phyloP scores from a whole-genome alignment of 2,113 vertebrate species.

The Nesogale talazaci region DNA sequence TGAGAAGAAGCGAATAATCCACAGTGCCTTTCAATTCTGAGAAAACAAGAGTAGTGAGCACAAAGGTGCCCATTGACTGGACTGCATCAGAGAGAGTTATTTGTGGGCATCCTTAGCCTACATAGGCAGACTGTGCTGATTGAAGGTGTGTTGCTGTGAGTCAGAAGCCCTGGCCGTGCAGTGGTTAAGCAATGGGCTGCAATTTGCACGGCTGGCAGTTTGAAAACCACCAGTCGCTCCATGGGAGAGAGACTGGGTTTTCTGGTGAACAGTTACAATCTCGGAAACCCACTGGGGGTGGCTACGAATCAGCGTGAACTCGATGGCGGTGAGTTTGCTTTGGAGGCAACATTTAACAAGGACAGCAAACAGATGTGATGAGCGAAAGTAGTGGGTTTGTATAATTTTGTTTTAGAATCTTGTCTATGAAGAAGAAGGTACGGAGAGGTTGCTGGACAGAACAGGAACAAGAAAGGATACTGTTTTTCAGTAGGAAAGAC shows the following conservation, averaged over 20 bases:
- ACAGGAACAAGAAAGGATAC: neutral
- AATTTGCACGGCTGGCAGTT: no score
- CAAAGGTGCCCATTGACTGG: neutral
- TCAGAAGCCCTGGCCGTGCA: no score
- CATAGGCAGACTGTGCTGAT: neutral
- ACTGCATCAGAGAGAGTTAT: no score
- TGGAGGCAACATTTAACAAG: no score
- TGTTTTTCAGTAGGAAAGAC: neutral
- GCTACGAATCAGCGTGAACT: no score
- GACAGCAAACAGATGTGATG: no score
- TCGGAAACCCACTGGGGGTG: no score
- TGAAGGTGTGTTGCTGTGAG: neutral
- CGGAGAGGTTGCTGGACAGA: neutral
- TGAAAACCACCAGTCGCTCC: no score
- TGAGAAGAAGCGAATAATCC: neutral
- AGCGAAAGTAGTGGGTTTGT: neutral
- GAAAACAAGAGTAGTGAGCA: neutral
- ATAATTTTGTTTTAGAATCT: neutral
- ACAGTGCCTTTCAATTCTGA: neutral
- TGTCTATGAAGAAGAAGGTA: neutral
- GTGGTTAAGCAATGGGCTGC: no score
- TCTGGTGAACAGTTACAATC: no score
- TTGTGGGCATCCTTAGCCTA: fast-evolving
- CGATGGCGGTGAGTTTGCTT: no score
- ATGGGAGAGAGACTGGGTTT: no score